Evolutionary conservation across 2,113 vertebrate species (phyloP).

Genomic region (Lophius piscatorius): DNA sequence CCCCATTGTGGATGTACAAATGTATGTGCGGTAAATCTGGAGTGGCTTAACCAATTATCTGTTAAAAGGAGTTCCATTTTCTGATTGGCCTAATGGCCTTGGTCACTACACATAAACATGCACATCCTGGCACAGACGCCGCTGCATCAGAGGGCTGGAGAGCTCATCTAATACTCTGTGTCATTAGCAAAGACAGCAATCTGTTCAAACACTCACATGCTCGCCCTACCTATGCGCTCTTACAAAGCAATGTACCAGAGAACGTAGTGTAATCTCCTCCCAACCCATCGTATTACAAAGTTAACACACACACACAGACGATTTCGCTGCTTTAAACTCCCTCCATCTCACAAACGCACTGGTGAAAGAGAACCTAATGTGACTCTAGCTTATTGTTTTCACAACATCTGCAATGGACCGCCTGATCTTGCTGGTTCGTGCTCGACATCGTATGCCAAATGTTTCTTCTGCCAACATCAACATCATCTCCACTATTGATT

Average conservation of each 20-base stretch:
- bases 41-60: constrained; percentile 17
- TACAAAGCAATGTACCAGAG: constrained; percentile 37
- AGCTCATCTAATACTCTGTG: constrained; percentile 59
- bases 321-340: not conserved
- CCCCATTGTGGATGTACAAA: too few relatives aligned
- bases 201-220: constrained; percentile 57
- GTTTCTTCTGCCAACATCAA: not conserved
- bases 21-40: too few relatives aligned
- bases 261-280: too few relatives aligned
- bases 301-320: not conserved
- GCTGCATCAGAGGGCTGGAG: constrained; percentile 39
- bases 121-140: constrained; percentile 18
- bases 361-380: too few relatives aligned
- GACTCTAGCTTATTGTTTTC: not conserved
- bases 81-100: too few relatives aligned
- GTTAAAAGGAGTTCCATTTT: too few relatives aligned
- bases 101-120: constrained; percentile 10
- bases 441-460: not conserved
- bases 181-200: constrained; percentile 65
- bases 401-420: not conserved
- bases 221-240: too few relatives aligned
- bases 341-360: not conserved
- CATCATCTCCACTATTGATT: not conserved
- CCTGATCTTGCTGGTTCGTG: too few relatives aligned
- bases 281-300: constrained; percentile 24